Percentiles rank a stretch among this genome's conserved stretches.
Conservation (phyloP, 2,888 invertebrate species). For the Argyra leucocephala region DNA sequence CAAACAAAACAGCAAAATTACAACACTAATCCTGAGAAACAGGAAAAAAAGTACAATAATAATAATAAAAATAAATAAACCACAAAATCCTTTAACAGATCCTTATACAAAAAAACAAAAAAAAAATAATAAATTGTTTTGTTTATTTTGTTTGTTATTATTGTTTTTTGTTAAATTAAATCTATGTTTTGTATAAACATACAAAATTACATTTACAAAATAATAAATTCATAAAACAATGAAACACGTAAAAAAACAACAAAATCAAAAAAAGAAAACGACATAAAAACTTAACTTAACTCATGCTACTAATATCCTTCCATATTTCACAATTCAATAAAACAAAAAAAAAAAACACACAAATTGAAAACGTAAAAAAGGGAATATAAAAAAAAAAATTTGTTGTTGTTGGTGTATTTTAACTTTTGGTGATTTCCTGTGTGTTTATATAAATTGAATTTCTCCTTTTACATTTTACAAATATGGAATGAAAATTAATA, state of each 20-base stretch:
- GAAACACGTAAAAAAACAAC: neutral
- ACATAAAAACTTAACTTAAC: neutral
- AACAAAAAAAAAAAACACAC: neutral
- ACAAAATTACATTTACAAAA: no score
- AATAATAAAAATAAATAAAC: neutral
- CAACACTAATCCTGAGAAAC: neutral
- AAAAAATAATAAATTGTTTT: no score
- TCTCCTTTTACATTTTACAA: no score
- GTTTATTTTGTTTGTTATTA: neutral
- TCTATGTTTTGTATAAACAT: neutral
- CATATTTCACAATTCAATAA: conserved; percentile 2
- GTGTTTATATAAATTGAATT: no score
- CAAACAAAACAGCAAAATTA: neutral
- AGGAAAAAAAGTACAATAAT: neutral
- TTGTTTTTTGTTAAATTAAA: neutral
- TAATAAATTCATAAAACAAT: neutral
- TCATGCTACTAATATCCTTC: neutral
- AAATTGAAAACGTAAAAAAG: neutral
- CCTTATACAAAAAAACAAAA: no score
- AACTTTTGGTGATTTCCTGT: no score
- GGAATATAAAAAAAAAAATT: neutral
- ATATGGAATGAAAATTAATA: no score
- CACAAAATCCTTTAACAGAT: conserved; percentile 6
- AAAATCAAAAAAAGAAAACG: neutral
- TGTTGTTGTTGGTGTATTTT: no score